Percentiles rank a stretch among this genome's conserved stretches.
These are phyloP conservation scores for Homarus americanus DNA, from an alignment of 1,140 invertebrate genomes.

Conservation along the genomic window DNA sequence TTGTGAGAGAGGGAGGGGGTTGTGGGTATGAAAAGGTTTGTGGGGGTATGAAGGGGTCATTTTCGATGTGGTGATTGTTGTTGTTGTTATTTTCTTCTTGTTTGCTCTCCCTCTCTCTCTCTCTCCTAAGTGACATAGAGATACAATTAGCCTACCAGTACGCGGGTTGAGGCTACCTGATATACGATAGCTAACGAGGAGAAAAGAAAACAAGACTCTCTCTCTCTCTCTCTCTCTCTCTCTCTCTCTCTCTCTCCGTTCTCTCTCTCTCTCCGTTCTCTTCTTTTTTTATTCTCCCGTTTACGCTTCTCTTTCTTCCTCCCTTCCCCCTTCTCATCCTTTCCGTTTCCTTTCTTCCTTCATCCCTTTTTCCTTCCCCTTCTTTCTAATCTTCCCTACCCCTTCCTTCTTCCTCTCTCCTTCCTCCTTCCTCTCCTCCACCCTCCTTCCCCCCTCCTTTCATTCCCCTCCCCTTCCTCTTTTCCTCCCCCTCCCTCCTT, in stretches of 20 bases:
- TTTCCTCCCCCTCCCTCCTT: neutral
- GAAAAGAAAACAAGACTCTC: too few relatives aligned
- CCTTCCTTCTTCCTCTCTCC: neutral
- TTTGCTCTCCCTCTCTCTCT: too few relatives aligned
- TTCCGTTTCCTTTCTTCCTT: neutral
- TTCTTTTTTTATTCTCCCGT: neutral
- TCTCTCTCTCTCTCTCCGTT: neutral
- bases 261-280: slow-evolving; percentile 12
- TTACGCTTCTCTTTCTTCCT: neutral
- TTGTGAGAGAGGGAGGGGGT: too few relatives aligned
- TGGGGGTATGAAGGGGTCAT: too few relatives aligned
- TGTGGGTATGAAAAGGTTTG: too few relatives aligned
- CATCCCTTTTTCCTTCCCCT: neutral
- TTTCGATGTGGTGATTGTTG: too few relatives aligned
- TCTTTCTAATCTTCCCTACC: neutral
- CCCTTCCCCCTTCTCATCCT: neutral
- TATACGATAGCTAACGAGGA: too few relatives aligned
- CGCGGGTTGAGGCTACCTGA: too few relatives aligned
- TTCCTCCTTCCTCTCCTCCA: neutral
- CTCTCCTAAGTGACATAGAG: too few relatives aligned
- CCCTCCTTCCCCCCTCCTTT: neutral
- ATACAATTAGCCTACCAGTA: too few relatives aligned
- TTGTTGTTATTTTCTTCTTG: too few relatives aligned
- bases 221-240: too few relatives aligned
- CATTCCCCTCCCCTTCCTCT: neutral